Conservation (phyloP, 2,888 invertebrate genomes). For the Eupeodes latifasciatus region DNA sequence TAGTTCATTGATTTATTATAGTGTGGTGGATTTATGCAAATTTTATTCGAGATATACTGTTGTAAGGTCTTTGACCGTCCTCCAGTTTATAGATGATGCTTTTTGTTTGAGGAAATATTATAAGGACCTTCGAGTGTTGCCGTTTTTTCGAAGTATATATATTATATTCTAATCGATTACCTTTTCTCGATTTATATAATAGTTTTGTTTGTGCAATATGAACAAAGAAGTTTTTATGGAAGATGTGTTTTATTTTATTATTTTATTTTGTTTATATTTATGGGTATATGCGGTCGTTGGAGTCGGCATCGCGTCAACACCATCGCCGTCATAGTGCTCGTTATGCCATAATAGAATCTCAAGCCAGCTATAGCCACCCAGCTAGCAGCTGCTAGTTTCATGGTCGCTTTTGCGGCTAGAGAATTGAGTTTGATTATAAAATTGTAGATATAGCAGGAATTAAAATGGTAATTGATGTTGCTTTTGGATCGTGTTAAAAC, state of each 20-base stretch:
- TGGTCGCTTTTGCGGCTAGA: conserved; percentile 63
- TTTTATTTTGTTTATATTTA: conserved; percentile 20
- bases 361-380: background rate
- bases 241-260: background rate
- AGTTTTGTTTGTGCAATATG: conserved; percentile 3
- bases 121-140: conserved; percentile 61
- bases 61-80: conserved; percentile 69
- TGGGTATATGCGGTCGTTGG: background rate
- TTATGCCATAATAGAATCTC: conserved; percentile 28
- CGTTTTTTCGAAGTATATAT: conserved; percentile 31
- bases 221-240: conserved; percentile 34
- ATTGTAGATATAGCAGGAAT: conserved; percentile 37
- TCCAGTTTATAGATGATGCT: conserved; percentile 30
- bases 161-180: conserved; percentile 47
- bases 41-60: conserved; percentile 20
- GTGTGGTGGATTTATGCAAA: conserved; percentile 36
- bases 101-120: conserved; percentile 51
- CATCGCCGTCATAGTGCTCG: background rate
- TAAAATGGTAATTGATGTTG: conserved; percentile 61
- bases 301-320: conserved; percentile 14
- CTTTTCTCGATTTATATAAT: background rate
- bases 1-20: conserved; percentile 47
- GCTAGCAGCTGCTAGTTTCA: conserved; percentile 51
- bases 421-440: conserved; percentile 22
- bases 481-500: conserved; percentile 39